phyloP scores from a whole-genome alignment of 2,113 vertebrate species.

The Gambusia holbrooki region DNA sequence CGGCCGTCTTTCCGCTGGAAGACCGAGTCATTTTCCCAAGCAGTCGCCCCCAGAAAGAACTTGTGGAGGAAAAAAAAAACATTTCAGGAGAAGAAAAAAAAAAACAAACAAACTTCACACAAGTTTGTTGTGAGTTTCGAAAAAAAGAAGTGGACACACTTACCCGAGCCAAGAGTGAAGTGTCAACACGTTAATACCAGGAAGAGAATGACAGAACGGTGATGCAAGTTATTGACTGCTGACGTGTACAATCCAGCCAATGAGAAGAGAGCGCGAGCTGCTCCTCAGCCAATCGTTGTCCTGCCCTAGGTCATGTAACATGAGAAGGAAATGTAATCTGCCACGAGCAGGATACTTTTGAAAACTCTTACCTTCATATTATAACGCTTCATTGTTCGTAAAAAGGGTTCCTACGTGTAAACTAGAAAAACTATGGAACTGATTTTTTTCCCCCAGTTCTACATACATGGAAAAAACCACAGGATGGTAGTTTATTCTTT shows the following conservation, averaged over 20 bases:
- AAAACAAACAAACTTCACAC: neutral
- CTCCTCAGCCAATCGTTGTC: conserved; percentile 56
- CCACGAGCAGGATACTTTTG: neutral
- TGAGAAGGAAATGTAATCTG: conserved; percentile 23
- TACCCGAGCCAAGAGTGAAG: conserved; percentile 33
- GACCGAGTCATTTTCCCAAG: conserved; percentile 8
- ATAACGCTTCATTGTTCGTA: neutral
- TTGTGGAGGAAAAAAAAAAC: conserved; percentile 24
- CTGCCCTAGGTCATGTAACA: conserved; percentile 39
- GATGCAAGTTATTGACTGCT: conserved; percentile 68
- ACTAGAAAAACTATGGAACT: no score
- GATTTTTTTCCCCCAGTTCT: no score
- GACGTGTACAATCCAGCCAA: conserved; percentile 78
- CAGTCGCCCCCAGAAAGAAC: conserved; percentile 12
- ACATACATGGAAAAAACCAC: no score
- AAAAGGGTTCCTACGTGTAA: no score
- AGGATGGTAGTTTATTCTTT: no score
- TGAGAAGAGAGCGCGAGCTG: conserved; percentile 30
- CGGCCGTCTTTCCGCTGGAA: neutral
- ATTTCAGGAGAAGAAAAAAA: neutral
- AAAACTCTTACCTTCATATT: neutral
- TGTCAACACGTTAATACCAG: conserved; percentile 61
- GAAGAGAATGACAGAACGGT: conserved; percentile 61
- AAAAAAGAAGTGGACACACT: conserved; percentile 13
- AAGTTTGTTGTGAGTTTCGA: neutral